These are phyloP conservation scores for Diadema setosum DNA, from an alignment of 35 echinoderm and acorn worm genomes.

Conservation along the genomic window DNA sequence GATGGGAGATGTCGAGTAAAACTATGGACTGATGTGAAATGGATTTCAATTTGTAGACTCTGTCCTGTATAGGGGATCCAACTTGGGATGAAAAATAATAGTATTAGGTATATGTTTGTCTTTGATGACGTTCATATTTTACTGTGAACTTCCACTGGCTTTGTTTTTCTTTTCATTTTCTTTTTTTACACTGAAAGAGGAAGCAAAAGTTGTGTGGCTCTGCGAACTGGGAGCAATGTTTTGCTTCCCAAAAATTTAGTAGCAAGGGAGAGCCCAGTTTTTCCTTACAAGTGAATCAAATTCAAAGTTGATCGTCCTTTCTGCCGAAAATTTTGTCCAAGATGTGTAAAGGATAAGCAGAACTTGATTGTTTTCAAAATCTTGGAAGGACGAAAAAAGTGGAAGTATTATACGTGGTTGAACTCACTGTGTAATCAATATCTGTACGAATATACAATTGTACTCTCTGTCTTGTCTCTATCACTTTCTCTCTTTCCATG, in stretches of 20 bases:
- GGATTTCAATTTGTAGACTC: background rate
- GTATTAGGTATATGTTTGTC: background rate
- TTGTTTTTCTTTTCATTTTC: background rate
- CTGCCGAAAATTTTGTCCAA: too few relatives aligned
- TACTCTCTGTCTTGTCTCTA: too few relatives aligned
- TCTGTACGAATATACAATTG: too few relatives aligned
- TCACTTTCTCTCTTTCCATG: background rate
- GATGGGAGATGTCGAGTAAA: background rate
- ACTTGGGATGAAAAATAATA: too few relatives aligned
- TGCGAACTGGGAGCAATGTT: background rate
- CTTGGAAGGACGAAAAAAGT: too few relatives aligned
- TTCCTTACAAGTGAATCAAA: too few relatives aligned
- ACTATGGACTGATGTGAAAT: background rate
- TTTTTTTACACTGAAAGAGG: background rate
- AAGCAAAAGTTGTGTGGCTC: background rate
- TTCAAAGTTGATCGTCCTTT: too few relatives aligned
- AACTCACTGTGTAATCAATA: too few relatives aligned
- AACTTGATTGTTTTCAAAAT: too few relatives aligned
- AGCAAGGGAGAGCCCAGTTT: too few relatives aligned
- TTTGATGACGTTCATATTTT: background rate
- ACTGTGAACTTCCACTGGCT: background rate
- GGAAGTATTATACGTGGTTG: too few relatives aligned
- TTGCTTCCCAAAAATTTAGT: background rate
- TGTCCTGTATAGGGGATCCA: background rate
- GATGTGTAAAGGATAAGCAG: too few relatives aligned